phyloP scores from a whole-genome alignment of 2,797 vertebrate species.

The Benthosema pterotum region DNA sequence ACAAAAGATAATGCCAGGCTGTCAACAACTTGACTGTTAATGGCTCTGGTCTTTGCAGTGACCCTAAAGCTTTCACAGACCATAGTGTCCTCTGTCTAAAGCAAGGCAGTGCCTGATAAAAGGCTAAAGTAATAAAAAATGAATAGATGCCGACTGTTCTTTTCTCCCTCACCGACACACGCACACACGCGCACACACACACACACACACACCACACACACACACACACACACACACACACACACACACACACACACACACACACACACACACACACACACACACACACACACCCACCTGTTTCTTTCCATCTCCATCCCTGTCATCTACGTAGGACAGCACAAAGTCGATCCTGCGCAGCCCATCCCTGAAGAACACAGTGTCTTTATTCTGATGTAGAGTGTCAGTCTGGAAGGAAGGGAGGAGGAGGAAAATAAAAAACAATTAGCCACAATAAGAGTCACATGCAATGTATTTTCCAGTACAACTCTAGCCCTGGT shows the following conservation, averaged over 20 bases:
- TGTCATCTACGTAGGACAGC: constrained; percentile 81
- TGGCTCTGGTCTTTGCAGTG: too few relatives aligned
- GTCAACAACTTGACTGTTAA: too few relatives aligned
- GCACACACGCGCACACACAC: constrained; percentile 38
- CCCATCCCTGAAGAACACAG: constrained; percentile 82
- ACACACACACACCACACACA: constrained; percentile 40
- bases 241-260: too few relatives aligned
- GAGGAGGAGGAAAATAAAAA: too few relatives aligned
- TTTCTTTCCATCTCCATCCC: constrained; percentile 77
- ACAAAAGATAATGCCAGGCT: too few relatives aligned
- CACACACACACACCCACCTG: constrained; percentile 53
- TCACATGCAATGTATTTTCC: not conserved
- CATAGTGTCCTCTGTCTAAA: too few relatives aligned
- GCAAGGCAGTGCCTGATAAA: too few relatives aligned
- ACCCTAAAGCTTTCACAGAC: too few relatives aligned
- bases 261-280: too few relatives aligned
- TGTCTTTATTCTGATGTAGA: constrained; percentile 74
- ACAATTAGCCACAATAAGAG: constrained; percentile 21
- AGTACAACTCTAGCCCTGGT: not conserved
- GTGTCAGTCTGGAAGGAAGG: constrained; percentile 68
- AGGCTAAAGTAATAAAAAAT: not conserved
- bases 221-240: too few relatives aligned
- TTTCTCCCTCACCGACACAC: not conserved
- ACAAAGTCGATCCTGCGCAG: constrained; percentile 81
- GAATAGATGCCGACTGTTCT: not conserved